Base-by-base conservation (phyloP, 2,797 vertebrate genomes). In the Mus minutoides region DNA sequence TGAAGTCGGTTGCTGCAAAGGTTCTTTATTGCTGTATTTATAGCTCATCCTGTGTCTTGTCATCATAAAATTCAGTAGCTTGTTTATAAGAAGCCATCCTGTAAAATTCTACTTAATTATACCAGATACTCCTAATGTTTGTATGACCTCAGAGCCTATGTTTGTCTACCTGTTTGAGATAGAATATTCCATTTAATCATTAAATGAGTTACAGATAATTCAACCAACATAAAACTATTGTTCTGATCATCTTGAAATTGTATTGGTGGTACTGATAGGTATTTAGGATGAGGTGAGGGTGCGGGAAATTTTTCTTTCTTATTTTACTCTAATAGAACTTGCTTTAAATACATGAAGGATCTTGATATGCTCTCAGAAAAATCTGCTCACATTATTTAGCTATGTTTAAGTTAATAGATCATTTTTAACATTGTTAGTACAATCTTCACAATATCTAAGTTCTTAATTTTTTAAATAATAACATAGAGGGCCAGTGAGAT, bases 21-120 rank as follows among this genome's bases (percentile, higher is more conserved):
- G n/a, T 56, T 91, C 76, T 78, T 86, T 67, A 49, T 91, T 83
- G 49, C 37, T 69, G 56, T 56, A 54, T 86, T 96, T 93, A 95
- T 83, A 87, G n/a, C 88, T 93, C 80, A 95, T 95, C 88, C 90
- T 94, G 90, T 73, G 46, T 96, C 91, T 93, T 90, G 22, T 92
- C 85, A 93, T 97, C 90, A 75, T 92, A 92, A 97, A 97, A 95
- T 92, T 92, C 90, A 90, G 85, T 88, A 90, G 84, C 86, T 93
- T 92, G 54, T 76, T 96, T 93, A 90, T 37, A 93, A 88, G 90
- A 93, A 92, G 16, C n/a, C 46, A 6, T 91, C 85, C 88, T 91
- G 40, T 94, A 91, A 95, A 92, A 90, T 83, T 94, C 56, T 83
- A 34, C 9, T 40, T 91, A 96, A 91, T 80, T 86, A 31, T 13